Evolutionary conservation across 2,113 vertebrate species (phyloP).

Genomic region (Zosterops japonicus): DNA sequence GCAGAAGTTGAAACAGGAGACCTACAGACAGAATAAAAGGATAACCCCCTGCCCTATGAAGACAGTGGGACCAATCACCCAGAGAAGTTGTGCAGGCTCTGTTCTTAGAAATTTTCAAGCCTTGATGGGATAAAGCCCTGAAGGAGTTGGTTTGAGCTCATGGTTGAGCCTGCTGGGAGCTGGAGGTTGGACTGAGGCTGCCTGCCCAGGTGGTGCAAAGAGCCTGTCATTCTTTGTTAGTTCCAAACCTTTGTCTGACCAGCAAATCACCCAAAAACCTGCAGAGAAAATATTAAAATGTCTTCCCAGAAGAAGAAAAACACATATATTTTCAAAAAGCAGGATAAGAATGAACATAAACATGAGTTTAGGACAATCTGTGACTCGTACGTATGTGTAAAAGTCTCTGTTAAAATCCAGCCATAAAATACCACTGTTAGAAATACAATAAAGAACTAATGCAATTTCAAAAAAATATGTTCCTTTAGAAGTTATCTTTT

Average conservation of each 20-base stretch:
- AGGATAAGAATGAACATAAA: not conserved
- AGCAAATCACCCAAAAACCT: not conserved
- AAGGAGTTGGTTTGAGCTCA: not conserved
- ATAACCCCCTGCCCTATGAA: not conserved
- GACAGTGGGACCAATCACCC: not conserved
- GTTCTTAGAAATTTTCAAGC: not conserved
- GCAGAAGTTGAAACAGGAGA: not conserved
- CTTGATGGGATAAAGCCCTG: fast-evolving
- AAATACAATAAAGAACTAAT: not conserved
- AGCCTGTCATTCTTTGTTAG: not conserved
- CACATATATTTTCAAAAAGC: not conserved
- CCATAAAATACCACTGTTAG: not conserved
- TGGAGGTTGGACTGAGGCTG: not conserved
- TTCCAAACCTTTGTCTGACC: not conserved
- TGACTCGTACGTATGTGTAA: not conserved
- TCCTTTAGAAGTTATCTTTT: not conserved
- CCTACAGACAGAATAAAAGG: not conserved
- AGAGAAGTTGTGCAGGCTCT: not conserved
- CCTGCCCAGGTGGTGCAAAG: not conserved
- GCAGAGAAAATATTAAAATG: not conserved
- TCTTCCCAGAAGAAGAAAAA: not conserved
- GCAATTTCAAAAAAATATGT: not conserved
- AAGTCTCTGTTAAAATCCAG: not conserved
- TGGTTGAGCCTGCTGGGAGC: not conserved
- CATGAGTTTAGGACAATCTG: not conserved